Evolutionary conservation across 2,888 invertebrate genomes (phyloP).

Genomic region (Drosophila greeni): DNA sequence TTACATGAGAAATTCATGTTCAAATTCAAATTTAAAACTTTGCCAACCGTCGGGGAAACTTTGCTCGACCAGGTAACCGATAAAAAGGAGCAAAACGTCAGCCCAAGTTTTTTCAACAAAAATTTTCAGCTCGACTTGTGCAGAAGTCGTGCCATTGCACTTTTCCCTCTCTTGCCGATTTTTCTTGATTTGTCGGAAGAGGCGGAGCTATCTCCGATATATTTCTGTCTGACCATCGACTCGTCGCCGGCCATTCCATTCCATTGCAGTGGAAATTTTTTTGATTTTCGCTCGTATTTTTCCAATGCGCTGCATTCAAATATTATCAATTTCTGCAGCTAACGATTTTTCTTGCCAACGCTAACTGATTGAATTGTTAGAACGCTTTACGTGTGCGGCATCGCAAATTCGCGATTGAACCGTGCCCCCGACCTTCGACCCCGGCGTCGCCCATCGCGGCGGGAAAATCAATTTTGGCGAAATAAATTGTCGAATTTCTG

Average conservation of each 20-base stretch:
- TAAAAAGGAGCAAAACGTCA: constrained; percentile 11
- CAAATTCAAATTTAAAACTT: constrained; percentile 68
- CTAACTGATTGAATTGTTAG: constrained; percentile 78
- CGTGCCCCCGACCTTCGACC: constrained; percentile 16
- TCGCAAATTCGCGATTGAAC: constrained; percentile 49
- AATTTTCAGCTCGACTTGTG: constrained; percentile 38
- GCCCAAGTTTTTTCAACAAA: constrained; percentile 17
- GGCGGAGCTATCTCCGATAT: constrained; percentile 12
- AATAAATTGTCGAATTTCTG: constrained; percentile 72
- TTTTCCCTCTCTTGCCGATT: constrained; percentile 17
- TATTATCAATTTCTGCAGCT: constrained; percentile 69
- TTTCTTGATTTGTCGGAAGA: constrained; percentile 33
- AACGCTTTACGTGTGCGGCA: constrained; percentile 75
- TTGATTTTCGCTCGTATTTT: constrained; percentile 41
- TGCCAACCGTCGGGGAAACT: constrained; percentile 34
- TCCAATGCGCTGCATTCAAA: constrained; percentile 73
- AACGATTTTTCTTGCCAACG: constrained; percentile 46
- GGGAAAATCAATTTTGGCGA: constrained; percentile 65
- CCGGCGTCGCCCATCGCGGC: constrained; percentile 17
- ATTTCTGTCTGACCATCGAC: constrained; percentile 32
- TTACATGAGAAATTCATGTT: constrained; percentile 73
- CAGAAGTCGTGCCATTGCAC: constrained; percentile 35
- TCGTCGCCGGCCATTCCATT: constrained; percentile 29
- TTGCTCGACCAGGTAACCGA: constrained; percentile 30
- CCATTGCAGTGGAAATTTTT: constrained; percentile 56